phyloP scores from a whole-genome alignment of 2,797 vertebrate species.

The Gymnopithys bicolor region DNA sequence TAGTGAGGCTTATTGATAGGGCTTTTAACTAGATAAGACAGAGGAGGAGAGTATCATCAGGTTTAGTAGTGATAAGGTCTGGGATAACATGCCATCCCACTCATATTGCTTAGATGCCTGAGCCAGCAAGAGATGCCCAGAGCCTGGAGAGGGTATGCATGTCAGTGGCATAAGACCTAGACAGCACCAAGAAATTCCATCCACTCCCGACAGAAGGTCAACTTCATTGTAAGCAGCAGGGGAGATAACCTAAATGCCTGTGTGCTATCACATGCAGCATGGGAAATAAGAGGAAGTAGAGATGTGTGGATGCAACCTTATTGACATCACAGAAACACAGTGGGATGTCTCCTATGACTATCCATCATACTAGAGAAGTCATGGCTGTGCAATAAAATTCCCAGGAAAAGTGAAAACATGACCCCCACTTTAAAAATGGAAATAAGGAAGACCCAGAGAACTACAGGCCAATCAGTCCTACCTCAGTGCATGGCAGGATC shows the following conservation, averaged over 20 bases:
- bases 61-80: not conserved
- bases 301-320: not conserved
- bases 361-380: not conserved
- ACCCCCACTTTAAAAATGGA: not conserved
- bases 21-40: not conserved
- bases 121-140: not conserved
- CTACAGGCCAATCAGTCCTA: not conserved
- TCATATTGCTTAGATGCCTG: not conserved
- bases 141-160: not conserved
- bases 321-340: not conserved
- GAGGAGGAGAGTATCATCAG: not conserved
- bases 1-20: not conserved
- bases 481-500: not conserved
- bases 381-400: fast-evolving
- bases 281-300: not conserved
- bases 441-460: not conserved
- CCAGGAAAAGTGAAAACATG: not conserved
- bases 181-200: not conserved
- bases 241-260: not conserved
- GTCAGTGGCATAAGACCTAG: not conserved
- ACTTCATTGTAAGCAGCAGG: not conserved
- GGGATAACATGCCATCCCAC: not conserved
- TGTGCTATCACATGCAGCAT: not conserved
- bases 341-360: not conserved
- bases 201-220: not conserved